Evolutionary conservation across 2,888 invertebrate species (phyloP).

Genomic region (Fragum whitleyi): DNA sequence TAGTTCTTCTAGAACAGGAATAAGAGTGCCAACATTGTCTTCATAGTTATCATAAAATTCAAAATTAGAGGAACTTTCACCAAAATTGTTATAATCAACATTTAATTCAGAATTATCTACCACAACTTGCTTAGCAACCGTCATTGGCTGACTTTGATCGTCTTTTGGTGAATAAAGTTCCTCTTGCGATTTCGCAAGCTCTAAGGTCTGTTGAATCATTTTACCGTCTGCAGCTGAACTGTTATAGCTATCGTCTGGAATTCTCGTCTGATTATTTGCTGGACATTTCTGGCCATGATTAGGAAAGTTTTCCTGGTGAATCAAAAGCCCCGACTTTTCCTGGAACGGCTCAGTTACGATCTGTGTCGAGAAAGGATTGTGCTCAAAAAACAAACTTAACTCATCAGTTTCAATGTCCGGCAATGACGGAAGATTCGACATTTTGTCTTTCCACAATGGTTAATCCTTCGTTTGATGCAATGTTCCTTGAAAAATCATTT

Average conservation of each 20-base stretch:
- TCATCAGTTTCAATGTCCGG: slow-evolving; percentile 16
- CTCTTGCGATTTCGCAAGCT: not conserved
- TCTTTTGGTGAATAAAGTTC: not conserved
- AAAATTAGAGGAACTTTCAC: not conserved
- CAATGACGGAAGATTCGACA: slow-evolving; percentile 16
- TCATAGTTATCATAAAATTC: not conserved
- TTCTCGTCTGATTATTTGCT: not conserved
- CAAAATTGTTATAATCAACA: not conserved
- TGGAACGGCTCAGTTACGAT: not conserved
- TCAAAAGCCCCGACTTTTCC: slow-evolving; percentile 1
- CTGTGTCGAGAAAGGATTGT: not conserved
- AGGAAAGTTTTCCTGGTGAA: not conserved
- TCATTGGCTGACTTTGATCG: not conserved
- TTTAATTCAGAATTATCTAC: not conserved
- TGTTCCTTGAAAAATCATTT: not conserved
- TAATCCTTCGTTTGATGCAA: not conserved
- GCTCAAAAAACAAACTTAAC: not conserved
- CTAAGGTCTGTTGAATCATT: not conserved
- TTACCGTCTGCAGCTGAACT: not conserved
- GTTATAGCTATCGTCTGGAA: not conserved
- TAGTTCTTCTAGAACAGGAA: slow-evolving; percentile 8
- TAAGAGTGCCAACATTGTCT: not conserved
- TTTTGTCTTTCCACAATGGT: not conserved
- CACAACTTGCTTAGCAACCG: not conserved
- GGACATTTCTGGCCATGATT: not conserved